Base-by-base conservation (phyloP, 2,797 vertebrate genomes). In the Sebastes trivittatus region DNA sequence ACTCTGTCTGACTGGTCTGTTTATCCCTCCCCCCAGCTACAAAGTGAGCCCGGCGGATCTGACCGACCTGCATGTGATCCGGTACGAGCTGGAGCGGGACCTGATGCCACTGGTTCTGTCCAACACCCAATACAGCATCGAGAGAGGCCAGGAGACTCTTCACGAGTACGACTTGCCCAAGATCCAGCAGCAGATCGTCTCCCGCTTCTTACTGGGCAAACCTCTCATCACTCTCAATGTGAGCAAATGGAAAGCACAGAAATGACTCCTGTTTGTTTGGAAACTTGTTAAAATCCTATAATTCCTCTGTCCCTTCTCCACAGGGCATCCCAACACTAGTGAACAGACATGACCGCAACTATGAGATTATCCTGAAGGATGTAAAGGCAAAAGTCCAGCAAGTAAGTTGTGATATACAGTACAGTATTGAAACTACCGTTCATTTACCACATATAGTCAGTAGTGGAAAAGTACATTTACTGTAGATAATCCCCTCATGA, bases 261-360 rank as follows among this genome's bases (percentile, higher is more conserved):
- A 69, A 52, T 5, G 0, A 2, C 20, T 52, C 1, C 16, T 14
- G 6, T 59, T 59, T 64, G 2, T 71, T 25, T 5, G 1, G 6
- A 25, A 52, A 36, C 1, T 3, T 32, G 5, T 64, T 34, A 22
- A 78, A n/a, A n/a, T 36, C 7, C 61, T 2, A 56, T 55, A 7
- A 7, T 25, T 2, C 22, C 4, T 34, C 11, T 80, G 20, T 87
- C 22, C 20, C 30, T 32, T 75, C 78, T 54, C 60, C 36, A 14
- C 87, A 99, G 98, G 98, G 97, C 20, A 95, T 99, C 72, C 98
- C 98, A 42, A 98, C 97, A 3, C 94, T 99, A 0, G 95, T 98
- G 27, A 96, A 93, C 93, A 96, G 97, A 78, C 97, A 95, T 0
- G 98, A 99, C 78, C 93, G 97, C 80, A 97, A 99, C 94, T 99